Base-by-base conservation (phyloP, 2,888 invertebrate species). In the Acleris emargana region DNA sequence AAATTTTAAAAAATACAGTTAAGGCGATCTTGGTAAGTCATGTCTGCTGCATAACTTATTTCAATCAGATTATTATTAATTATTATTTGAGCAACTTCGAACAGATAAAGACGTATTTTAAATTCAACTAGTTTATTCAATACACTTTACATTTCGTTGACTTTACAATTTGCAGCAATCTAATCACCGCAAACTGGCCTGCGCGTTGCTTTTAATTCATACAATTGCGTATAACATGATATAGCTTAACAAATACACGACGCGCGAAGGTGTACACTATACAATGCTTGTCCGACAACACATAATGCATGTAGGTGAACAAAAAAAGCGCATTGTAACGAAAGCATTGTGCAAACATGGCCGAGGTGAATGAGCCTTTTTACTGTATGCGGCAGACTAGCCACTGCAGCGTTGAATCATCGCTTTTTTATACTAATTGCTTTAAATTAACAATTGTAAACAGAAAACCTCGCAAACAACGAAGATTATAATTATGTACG, bases 381-480 rank as follows among this genome's bases (percentile, higher is more conserved):
- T 42, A 22, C 38, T 28, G 45, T 50, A 60, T 64, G 66, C 66
- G 47, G 66, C 51, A 57, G 49, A 51, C 43, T 17, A n/a, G 45
- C 45, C 28, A 61, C 66, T 61, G 66, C 60, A 61, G 60, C 51
- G 55, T 55, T 57, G 66, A 66, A 66, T 61, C 57, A 66, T 47
- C 32, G 18, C 18, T 18, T 49, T 49, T 58, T 58, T 58, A 32
- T 16, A 47, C 22, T 28, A 32, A 32, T 32, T 52, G 52, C 11
- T 49, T 20, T 49, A 49, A 49, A 11, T 18, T 45, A 6, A n/a
- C n/a, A 45, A 17, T 45, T 45, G 45, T 45, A 7, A 45, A 17
- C 38, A 38, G 38, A 38, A 11, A 4, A 38, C 4, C 38, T 38
- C 11, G 38, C 38, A 38, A 38, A 38, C 38, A 38, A 13, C 38